phyloP scores from a whole-genome alignment of 2,888 invertebrate genomes.

The Hesperia comma region DNA sequence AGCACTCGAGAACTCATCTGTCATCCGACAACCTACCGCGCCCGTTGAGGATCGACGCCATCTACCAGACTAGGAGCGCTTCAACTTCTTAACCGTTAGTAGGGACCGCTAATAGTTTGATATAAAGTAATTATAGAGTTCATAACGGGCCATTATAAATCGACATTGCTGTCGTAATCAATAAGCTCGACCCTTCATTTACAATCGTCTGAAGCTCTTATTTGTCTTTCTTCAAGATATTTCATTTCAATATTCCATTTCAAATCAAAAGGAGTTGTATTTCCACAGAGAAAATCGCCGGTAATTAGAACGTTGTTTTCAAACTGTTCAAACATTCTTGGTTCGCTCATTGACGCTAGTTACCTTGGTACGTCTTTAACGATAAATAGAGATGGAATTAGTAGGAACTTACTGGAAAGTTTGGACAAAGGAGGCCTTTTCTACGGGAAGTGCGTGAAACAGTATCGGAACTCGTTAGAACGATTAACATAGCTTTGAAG shows the following conservation, averaged over 20 bases:
- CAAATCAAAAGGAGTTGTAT: neutral
- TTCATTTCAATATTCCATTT: neutral
- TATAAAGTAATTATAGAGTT: too few relatives aligned
- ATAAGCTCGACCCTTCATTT: neutral
- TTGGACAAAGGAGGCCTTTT: conserved; percentile 22
- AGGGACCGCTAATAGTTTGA: too few relatives aligned
- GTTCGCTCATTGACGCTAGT: neutral
- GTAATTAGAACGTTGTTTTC: conserved; percentile 7
- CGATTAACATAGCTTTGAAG: conserved; percentile 37
- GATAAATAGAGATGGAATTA: conserved; percentile 21
- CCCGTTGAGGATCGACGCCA: too few relatives aligned
- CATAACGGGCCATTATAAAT: too few relatives aligned
- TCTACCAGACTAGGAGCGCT: too few relatives aligned
- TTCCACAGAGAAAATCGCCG: neutral
- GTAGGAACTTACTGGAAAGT: conserved; percentile 12
- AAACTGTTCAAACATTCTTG: conserved; percentile 1
- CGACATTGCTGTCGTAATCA: too few relatives aligned
- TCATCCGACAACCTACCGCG: too few relatives aligned
- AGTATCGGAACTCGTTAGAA: conserved; percentile 33
- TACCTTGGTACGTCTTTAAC: conserved; percentile 2
- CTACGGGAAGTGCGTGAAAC: conserved; percentile 21
- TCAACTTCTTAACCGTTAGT: too few relatives aligned
- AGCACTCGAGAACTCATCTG: too few relatives aligned
- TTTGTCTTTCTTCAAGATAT: neutral
- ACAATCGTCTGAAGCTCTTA: neutral